phyloP scores from a whole-genome alignment of 2,113 vertebrate species.

The Indicator indicator region DNA sequence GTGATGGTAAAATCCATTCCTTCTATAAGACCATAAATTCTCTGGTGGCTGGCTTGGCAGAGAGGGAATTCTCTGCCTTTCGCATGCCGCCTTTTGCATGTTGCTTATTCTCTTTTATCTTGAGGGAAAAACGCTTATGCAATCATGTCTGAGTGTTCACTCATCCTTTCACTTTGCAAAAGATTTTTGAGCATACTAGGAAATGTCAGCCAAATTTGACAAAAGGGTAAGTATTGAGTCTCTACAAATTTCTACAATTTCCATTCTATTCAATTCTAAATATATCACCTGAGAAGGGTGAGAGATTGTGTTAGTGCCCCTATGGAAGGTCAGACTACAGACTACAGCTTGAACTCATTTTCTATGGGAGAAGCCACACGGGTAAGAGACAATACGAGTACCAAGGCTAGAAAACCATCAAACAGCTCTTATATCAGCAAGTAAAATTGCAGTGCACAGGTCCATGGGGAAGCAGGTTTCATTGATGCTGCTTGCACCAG shows the following conservation, averaged over 20 bases:
- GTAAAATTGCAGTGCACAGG: background rate
- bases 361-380: background rate
- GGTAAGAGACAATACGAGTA: background rate
- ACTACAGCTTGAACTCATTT: background rate
- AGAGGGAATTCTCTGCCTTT: background rate
- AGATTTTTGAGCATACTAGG: background rate
- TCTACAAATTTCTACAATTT: background rate
- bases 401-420: background rate
- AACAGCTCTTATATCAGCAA: background rate
- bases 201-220: background rate
- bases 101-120: background rate
- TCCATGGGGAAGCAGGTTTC: background rate
- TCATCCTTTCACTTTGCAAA: background rate
- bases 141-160: background rate
- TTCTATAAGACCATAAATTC: background rate
- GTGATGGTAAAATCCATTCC: background rate
- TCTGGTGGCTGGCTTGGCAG: background rate
- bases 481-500: background rate
- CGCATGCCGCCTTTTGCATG: background rate
- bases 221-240: background rate
- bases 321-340: background rate
- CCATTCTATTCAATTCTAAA: background rate
- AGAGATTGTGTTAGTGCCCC: background rate
- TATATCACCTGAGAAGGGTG: background rate
- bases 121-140: background rate